These are phyloP conservation scores for Ctenopoma kingsleyae DNA, from an alignment of 2,797 vertebrate species.

Conservation along the genomic window DNA sequence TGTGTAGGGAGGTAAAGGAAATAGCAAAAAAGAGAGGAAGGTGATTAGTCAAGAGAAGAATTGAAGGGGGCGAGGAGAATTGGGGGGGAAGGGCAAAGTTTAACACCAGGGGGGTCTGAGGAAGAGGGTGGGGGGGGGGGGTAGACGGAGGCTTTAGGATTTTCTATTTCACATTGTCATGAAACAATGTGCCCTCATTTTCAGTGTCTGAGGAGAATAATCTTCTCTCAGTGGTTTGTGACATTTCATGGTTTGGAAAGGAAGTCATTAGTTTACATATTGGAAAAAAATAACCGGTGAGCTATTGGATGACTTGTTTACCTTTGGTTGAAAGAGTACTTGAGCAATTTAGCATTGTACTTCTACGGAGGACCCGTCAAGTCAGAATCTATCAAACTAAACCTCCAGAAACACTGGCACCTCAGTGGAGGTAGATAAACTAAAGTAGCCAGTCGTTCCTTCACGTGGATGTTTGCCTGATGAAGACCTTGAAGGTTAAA, in stretches of 20 bases:
- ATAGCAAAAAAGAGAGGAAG: conserved; percentile 46
- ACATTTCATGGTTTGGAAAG: conserved; percentile 13
- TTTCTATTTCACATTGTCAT: conserved; percentile 7
- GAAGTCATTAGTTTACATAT: conserved; percentile 15
- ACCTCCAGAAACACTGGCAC: neutral
- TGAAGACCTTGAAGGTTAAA: neutral
- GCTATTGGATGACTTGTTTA: neutral
- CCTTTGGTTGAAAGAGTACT: too few species aligned
- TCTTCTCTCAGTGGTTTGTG: neutral
- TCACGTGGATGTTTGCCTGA: neutral
- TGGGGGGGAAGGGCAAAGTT: neutral
- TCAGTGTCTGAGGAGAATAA: conserved; percentile 13
- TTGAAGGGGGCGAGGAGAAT: conserved; percentile 12
- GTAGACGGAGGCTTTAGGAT: conserved; percentile 6
- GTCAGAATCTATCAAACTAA: too few species aligned
- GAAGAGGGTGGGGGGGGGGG: neutral
- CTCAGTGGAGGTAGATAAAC: neutral
- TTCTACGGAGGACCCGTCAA: too few species aligned
- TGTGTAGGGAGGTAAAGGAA: conserved; percentile 39
- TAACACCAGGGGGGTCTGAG: neutral
- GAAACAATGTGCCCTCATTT: conserved; percentile 41
- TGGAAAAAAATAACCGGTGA: neutral
- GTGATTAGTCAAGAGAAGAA: conserved; percentile 36
- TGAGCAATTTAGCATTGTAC: too few species aligned
- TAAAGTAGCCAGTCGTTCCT: neutral